Percentiles rank a stretch among this genome's conserved stretches.
phyloP scores from a whole-genome alignment of 1,140 invertebrate genomes.

The Melanaphis sacchari region DNA sequence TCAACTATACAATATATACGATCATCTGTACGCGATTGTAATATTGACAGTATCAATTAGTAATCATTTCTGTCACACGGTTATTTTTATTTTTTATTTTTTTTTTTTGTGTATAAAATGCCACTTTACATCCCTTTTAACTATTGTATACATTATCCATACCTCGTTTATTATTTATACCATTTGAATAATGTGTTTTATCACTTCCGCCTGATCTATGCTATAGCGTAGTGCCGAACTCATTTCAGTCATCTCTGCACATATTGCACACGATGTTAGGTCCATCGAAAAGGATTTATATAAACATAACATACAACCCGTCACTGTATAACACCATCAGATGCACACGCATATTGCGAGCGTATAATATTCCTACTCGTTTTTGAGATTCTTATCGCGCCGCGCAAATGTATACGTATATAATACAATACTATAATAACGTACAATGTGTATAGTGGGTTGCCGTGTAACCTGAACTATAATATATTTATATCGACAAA shows the following conservation, averaged over 20 bases:
- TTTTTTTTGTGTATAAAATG: neutral
- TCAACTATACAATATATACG: neutral
- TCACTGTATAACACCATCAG: neutral
- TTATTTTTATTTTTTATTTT: neutral
- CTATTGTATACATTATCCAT: neutral
- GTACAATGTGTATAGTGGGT: neutral
- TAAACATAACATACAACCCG: neutral
- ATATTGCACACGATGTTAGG: neutral
- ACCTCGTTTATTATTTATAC: neutral
- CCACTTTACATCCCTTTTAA: neutral
- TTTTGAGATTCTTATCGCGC: conserved; percentile 12
- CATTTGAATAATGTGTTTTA: neutral
- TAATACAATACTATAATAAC: neutral
- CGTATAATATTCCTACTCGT: neutral
- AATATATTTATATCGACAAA: neutral
- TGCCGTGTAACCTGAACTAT: conserved; percentile 23
- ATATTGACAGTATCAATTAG: conserved; percentile 45
- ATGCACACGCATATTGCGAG: no score
- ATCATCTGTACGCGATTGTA: neutral
- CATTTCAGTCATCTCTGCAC: neutral
- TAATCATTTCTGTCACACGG: neutral
- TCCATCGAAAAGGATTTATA: neutral
- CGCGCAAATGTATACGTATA: neutral
- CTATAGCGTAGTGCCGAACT: neutral
- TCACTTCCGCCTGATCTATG: neutral